A percentile compares a stretch with the other conserved stretches of the same genome.
phyloP scores from a whole-genome alignment of 2,797 vertebrate genomes.

The Intellagama lesueurii region DNA sequence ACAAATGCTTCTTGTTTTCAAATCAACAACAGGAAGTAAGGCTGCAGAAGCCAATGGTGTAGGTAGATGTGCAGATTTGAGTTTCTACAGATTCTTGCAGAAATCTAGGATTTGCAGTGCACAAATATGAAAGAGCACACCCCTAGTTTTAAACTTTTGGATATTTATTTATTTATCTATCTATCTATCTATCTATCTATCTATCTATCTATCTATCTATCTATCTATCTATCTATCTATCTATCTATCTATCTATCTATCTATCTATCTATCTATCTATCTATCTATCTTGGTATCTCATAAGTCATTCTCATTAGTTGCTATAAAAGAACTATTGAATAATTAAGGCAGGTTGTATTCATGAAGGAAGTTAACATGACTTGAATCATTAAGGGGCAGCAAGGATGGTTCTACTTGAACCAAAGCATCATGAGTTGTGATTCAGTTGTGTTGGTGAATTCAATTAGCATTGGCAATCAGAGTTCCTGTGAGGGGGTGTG shows the following conservation, averaged over 20 bases:
- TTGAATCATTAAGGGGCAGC: background rate
- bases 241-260: too few relatives aligned
- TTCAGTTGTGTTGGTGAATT: background rate
- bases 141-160: slow-evolving; percentile 26
- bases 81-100: too few relatives aligned
- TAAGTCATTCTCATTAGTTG: background rate
- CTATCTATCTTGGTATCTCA: background rate
- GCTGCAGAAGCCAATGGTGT: too few relatives aligned
- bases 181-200: too few relatives aligned
- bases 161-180: background rate
- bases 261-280: too few relatives aligned
- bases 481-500: background rate
- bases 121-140: background rate
- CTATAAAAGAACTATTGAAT: background rate
- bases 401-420: background rate
- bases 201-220: too few relatives aligned
- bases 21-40: too few relatives aligned
- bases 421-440: background rate
- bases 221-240: too few relatives aligned
- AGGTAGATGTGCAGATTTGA: too few relatives aligned
- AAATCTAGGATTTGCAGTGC: too few relatives aligned
- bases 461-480: background rate
- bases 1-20: too few relatives aligned
- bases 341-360: background rate
- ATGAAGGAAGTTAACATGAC: background rate